Percentiles rank a stretch among this genome's conserved stretches.
Conservation (phyloP, 92 coral and sea anemone species). For the Nematostella vectensis region DNA sequence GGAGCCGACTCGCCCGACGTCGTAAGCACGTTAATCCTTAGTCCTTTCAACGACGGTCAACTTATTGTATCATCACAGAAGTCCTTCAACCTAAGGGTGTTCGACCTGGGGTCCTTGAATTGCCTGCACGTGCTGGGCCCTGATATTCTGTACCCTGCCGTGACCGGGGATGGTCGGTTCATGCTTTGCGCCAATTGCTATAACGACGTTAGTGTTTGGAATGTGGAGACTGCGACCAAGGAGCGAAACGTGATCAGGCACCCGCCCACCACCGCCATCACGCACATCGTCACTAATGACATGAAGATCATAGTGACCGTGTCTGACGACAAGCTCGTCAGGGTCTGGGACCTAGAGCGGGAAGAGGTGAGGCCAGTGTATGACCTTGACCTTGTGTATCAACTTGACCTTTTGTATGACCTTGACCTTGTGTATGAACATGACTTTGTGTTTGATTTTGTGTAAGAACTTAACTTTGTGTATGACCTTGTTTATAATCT, state of each 20-base stretch:
- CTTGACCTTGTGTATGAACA: too few relatives aligned
- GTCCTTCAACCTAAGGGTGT: constrained; percentile 75
- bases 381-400: too few relatives aligned
- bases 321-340: constrained; percentile 80
- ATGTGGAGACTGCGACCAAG: constrained; percentile 85
- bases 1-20: constrained; percentile 63
- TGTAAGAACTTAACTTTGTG: too few relatives aligned
- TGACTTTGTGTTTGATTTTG: too few relatives aligned
- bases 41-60: constrained; percentile 89
- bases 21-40: constrained; percentile 55
- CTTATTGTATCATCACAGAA: constrained; percentile 60
- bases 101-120: constrained; percentile 63
- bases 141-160: constrained; percentile 81
- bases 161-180: constrained; percentile 80
- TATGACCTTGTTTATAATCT: too few relatives aligned
- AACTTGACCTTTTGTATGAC: too few relatives aligned
- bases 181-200: constrained; percentile 84
- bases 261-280: constrained; percentile 83
- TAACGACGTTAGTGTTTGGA: constrained; percentile 94
- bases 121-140: constrained; percentile 92
- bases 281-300: constrained; percentile 58
- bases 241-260: constrained; percentile 84
- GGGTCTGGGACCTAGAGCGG: constrained; percentile 92
- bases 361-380: constrained; percentile 28
- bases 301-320: constrained; percentile 73